Evolutionary conservation across 2,113 vertebrate species (phyloP).

Genomic region (Myrmophylax atrothorax): DNA sequence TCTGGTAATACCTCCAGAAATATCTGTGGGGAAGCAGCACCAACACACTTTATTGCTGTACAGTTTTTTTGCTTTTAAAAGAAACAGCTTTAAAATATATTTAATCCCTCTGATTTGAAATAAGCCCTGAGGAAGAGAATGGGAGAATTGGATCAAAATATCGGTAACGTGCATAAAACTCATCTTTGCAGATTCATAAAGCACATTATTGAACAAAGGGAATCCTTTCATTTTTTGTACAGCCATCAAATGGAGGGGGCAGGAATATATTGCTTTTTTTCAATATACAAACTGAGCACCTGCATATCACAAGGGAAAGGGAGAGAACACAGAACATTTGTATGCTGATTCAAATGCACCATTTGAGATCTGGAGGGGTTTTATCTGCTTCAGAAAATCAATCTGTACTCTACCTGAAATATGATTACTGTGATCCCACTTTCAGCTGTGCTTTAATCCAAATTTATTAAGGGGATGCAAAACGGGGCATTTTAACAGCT

Average conservation of each 20-base stretch:
- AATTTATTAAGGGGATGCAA: constrained; percentile 21
- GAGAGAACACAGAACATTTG: background rate
- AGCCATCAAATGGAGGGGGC: background rate
- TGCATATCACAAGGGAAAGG: background rate
- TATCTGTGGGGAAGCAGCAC: background rate
- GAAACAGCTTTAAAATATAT: background rate
- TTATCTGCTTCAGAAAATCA: constrained; percentile 24
- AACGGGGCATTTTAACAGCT: background rate
- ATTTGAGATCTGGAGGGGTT: background rate
- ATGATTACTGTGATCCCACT: background rate
- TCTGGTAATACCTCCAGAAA: background rate
- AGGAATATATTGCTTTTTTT: background rate
- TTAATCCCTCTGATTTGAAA: constrained; percentile 20
- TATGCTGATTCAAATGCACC: constrained; percentile 2
- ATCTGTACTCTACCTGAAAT: constrained; percentile 7
- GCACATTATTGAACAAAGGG: background rate
- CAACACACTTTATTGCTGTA: background rate
- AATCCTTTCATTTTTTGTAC: background rate
- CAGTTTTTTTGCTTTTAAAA: background rate
- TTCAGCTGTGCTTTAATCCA: constrained; percentile 24
- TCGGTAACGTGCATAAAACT: background rate
- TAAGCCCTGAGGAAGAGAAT: background rate
- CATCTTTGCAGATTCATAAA: background rate
- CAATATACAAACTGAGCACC: background rate
- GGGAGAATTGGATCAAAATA: background rate